Evolutionary conservation across 2,797 vertebrate genomes (phyloP), one percentile per base, ranked within the genome.

Genomic region (Melanotaenia boesemani): DNA sequence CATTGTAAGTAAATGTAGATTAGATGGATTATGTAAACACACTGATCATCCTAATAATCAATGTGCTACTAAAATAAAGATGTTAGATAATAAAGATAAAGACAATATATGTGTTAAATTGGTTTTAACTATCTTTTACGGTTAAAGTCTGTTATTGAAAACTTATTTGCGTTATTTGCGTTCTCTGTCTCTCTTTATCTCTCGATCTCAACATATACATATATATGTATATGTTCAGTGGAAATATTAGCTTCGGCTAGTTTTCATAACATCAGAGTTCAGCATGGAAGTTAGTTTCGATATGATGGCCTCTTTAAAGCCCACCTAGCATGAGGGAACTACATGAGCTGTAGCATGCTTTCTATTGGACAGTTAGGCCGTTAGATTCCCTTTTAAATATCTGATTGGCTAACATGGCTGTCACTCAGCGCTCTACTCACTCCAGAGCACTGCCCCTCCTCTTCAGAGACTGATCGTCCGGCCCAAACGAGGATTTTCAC

Each of bases 301-400:
- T 70, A 37, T 81, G 39, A 57, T 22, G 76, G 81, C 73, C 74
- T 73, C 83, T 92, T 92, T 90, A 92, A 93, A 92, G 83, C 90
- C 89, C 92, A 93, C 90, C 91, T 71, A 91, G 77, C 87, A 10
- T 86, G 86, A 89, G 50, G 16, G 68, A 78, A 74, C 77, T 46
- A 28, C 13, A 11, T 59, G 30, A 59, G n/a, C 32, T 2, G 54
- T 46, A 1, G 2, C 6, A 24, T 36, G 37, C 37, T 79, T 89
- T 59, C 85, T 72, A 94, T 94, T 94, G 93, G 94, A 41, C 72
- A 39, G 20, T 15, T 11, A 4, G 61, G 84, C 77, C 73, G 76
- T 41, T 32, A 26, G 0, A 0, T 0, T 4, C 50, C 12, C 22
- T 55, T 13, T 15, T 5, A 12, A 15, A 0, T 0, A 12, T n/a